phyloP scores from a whole-genome alignment of 2,113 vertebrate genomes.

The Chinchilla lanigera region DNA sequence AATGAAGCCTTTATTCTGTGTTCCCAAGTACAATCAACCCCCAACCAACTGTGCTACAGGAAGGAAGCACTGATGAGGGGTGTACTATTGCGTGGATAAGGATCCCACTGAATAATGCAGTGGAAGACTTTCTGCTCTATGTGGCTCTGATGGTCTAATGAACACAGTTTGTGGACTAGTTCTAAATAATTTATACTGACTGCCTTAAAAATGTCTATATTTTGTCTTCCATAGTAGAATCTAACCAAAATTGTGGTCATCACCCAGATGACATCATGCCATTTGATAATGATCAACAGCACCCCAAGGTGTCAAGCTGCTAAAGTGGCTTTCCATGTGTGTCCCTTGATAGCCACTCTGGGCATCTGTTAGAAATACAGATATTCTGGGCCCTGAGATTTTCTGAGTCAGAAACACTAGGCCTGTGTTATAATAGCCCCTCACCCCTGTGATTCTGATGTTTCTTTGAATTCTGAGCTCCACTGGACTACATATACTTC shows the following conservation, averaged over 20 bases:
- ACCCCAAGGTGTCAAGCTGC: neutral
- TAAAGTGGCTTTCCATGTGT: neutral
- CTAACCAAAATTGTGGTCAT: neutral
- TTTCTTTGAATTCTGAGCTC: neutral
- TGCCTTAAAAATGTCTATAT: neutral
- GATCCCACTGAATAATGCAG: neutral
- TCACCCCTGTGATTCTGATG: neutral
- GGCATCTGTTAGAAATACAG: neutral
- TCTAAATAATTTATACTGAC: slow-evolving; percentile 10
- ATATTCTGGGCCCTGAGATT: neutral
- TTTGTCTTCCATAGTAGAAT: neutral
- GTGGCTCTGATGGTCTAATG: neutral
- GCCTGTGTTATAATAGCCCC: neutral
- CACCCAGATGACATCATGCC: neutral
- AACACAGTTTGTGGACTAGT: neutral
- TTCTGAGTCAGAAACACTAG: slow-evolving; percentile 38
- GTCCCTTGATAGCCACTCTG: neutral
- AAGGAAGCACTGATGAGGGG: neutral
- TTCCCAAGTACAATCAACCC: neutral
- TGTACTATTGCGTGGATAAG: neutral
- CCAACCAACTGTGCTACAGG: neutral
- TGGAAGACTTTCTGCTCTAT: neutral
- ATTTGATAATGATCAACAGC: neutral
- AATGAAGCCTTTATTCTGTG: neutral
- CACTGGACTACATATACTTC: neutral